Evolutionary conservation across 1,140 invertebrate genomes (phyloP).

Genomic region (Adelges cooleyi): DNA sequence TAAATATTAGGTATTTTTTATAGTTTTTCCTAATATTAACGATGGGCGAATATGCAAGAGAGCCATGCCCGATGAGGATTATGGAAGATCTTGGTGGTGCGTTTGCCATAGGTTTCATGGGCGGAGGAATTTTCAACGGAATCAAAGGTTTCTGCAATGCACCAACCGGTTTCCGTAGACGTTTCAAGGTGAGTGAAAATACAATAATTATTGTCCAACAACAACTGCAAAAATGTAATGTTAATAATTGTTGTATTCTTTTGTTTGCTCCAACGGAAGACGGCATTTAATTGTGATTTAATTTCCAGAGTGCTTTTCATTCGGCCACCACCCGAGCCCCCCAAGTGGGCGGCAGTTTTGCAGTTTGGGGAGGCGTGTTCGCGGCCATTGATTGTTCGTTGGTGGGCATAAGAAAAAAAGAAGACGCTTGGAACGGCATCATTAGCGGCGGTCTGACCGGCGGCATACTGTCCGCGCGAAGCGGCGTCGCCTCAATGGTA

Average conservation of each 20-base stretch:
- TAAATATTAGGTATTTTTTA: no score
- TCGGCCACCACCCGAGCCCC: constrained; percentile 53
- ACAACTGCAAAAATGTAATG: no score
- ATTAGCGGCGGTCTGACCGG: constrained; percentile 91
- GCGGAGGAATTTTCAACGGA: constrained; percentile 90
- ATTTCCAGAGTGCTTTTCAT: constrained; percentile 6
- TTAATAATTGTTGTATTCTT: no score
- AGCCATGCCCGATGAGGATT: constrained; percentile 70
- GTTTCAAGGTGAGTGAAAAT: constrained; percentile 69
- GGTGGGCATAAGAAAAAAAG: constrained; percentile 75
- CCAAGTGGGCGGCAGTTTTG: constrained; percentile 86
- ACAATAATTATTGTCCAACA: no score
- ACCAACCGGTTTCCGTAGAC: constrained; percentile 64
- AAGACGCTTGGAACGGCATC: constrained; percentile 97
- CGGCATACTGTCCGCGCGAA: constrained; percentile 86
- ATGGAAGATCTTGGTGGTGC: constrained; percentile 96
- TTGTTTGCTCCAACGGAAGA: no score
- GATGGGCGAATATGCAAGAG: constrained; percentile 29
- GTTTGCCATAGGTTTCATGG: constrained; percentile 96
- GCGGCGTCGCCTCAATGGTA: constrained; percentile 85
- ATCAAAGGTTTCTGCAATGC: constrained; percentile 97
- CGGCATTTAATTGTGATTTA: no score
- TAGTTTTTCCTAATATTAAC: no score
- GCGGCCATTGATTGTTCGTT: constrained; percentile 94
- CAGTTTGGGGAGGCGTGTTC: constrained; percentile 91